Evolutionary conservation across 2,113 vertebrate species (phyloP).

Genomic region (Regulus satrapa): DNA sequence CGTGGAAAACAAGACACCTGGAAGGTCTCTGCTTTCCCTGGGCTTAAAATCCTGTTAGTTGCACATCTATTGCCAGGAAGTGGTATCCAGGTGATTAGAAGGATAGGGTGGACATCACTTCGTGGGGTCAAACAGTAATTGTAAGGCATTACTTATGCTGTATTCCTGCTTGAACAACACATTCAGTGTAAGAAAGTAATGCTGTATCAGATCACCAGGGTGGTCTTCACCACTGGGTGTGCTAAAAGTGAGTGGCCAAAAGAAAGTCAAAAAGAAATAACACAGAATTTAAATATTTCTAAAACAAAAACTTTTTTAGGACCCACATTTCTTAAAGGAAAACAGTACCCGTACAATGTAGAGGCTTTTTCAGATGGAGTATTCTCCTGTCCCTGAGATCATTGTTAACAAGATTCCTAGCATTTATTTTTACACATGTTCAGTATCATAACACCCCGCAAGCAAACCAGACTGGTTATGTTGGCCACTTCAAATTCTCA

Average conservation of each 20-base stretch:
- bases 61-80: neutral
- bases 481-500: neutral
- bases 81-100: neutral
- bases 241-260: neutral
- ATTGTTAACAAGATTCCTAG: neutral
- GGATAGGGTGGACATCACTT: neutral
- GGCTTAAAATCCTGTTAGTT: neutral
- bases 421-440: neutral
- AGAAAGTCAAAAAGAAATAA: neutral
- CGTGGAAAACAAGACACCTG: neutral
- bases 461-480: neutral
- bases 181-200: neutral
- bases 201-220: neutral
- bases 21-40: neutral
- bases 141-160: neutral
- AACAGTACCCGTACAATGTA: neutral
- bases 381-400: neutral
- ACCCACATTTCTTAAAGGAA: neutral
- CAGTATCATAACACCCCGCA: rapidly evolving
- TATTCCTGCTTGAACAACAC: neutral
- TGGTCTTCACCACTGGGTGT: neutral
- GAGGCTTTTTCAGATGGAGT: neutral
- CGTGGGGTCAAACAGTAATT: neutral
- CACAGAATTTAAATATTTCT: neutral
- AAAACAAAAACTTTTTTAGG: neutral